Evolutionary conservation across 64 coral and sea anemone genomes (phyloP).

Genomic region (Montipora capricornis): DNA sequence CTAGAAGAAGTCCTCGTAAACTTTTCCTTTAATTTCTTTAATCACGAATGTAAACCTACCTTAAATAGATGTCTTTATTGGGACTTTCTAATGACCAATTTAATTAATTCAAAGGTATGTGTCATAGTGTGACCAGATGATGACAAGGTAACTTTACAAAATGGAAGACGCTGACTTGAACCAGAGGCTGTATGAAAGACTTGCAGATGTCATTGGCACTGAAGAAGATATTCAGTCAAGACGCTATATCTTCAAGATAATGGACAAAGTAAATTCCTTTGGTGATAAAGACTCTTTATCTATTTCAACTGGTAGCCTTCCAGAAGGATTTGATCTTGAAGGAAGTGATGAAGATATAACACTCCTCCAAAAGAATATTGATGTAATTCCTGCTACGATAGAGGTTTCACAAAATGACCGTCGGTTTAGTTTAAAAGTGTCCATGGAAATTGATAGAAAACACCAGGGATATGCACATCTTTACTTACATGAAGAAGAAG

Average conservation of each 20-base stretch:
- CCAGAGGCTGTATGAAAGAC: conserved; percentile 27
- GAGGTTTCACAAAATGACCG: not conserved
- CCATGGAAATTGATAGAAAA: not conserved
- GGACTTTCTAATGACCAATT: not conserved
- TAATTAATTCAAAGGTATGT: not conserved
- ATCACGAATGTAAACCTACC: no score
- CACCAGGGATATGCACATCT: conserved; percentile 4
- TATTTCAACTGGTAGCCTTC: conserved; percentile 33
- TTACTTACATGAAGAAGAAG: conserved; percentile 13
- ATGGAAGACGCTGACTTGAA: not conserved
- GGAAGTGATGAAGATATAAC: conserved; percentile 48
- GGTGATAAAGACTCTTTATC: conserved; percentile 51
- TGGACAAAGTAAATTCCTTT: conserved; percentile 33
- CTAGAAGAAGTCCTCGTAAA: no score
- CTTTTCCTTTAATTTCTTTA: no score
- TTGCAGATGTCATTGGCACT: conserved; percentile 21
- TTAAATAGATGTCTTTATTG: not conserved
- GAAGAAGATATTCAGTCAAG: conserved; percentile 17
- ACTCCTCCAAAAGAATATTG: conserved; percentile 4
- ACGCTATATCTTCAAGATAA: conserved; percentile 6
- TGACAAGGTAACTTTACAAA: not conserved
- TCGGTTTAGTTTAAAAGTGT: not conserved
- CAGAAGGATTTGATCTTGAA: conserved; percentile 25
- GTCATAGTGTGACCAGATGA: not conserved
- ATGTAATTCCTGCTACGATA: conserved; percentile 13